A percentile compares a stretch with the other conserved stretches of the same genome.
phyloP scores from a whole-genome alignment of 1,140 invertebrate species.

The Steinernema feltiae region DNA sequence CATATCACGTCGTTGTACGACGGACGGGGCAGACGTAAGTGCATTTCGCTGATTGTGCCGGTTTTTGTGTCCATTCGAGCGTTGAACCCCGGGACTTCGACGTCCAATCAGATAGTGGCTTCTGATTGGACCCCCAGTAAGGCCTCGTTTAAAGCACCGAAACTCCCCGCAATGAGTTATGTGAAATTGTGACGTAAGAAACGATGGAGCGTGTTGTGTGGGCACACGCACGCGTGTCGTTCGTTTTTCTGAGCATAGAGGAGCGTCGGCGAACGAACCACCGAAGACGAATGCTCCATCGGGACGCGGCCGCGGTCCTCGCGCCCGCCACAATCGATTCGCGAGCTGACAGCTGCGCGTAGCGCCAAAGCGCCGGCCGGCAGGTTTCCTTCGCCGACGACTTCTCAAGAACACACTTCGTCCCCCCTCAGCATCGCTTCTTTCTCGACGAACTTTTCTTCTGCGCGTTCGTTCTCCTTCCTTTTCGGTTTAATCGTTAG shows the following conservation, averaged over 20 bases:
- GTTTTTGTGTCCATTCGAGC: too few species aligned
- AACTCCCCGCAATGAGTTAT: too few species aligned
- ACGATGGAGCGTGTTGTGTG: background rate
- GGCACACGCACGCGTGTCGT: background rate
- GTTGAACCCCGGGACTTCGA: too few species aligned
- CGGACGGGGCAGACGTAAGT: too few species aligned
- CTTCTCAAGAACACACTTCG: background rate
- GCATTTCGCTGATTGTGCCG: too few species aligned
- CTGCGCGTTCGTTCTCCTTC: too few species aligned
- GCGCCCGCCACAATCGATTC: slow-evolving; percentile 2
- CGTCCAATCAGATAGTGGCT: too few species aligned
- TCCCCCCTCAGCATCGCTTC: background rate
- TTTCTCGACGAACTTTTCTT: background rate
- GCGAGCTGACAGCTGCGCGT: background rate
- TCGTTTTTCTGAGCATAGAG: background rate
- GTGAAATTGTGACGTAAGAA: slow-evolving; percentile 5
- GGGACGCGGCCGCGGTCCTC: background rate
- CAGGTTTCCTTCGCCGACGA: slow-evolving; percentile 10
- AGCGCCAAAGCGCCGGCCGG: background rate
- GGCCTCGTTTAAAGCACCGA: too few species aligned
- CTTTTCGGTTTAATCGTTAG: too few species aligned
- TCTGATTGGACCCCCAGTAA: too few species aligned
- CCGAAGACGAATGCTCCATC: background rate
- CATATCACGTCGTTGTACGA: too few species aligned
- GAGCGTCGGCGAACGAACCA: background rate